Evolutionary conservation across 1,140 invertebrate genomes (phyloP).

Genomic region (Philopotamus ludificatus): DNA sequence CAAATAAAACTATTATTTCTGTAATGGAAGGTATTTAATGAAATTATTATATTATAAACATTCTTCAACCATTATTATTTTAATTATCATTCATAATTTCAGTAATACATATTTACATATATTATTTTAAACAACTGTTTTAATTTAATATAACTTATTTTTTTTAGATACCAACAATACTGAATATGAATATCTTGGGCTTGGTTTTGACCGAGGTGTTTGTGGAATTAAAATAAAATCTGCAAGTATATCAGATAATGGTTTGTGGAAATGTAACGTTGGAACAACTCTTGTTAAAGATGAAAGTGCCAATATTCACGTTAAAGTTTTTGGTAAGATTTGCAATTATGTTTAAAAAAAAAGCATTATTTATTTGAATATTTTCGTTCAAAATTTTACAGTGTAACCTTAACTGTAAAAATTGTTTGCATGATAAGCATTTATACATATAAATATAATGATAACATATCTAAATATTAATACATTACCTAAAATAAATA

Average conservation of each 20-base stretch:
- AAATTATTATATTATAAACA: not conserved
- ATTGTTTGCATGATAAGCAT: not conserved
- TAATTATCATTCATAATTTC: too few species aligned
- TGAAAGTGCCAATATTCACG: not conserved
- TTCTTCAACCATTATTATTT: not conserved
- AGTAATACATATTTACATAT: too few species aligned
- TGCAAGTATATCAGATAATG: constrained; percentile 16
- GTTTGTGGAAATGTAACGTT: constrained; percentile 34
- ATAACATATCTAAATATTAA: too few species aligned
- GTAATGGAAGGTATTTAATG: constrained; percentile 17
- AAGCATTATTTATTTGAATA: too few species aligned
- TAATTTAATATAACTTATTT: too few species aligned
- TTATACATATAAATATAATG: too few species aligned
- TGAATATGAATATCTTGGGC: constrained; percentile 33
- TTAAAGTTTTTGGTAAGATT: constrained; percentile 27
- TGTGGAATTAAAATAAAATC: constrained; percentile 34
- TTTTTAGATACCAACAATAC: constrained; percentile 9
- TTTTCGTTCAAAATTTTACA: not conserved
- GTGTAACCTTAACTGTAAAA: not conserved
- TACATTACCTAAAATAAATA: too few species aligned
- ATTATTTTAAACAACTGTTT: too few species aligned
- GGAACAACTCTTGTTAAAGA: constrained; percentile 7
- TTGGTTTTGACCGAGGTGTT: constrained; percentile 26
- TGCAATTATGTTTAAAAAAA: too few species aligned
- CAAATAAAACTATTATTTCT: constrained; percentile 29